Conservation (phyloP, 2,888 invertebrate genomes). For the Gerosis bhagava region DNA sequence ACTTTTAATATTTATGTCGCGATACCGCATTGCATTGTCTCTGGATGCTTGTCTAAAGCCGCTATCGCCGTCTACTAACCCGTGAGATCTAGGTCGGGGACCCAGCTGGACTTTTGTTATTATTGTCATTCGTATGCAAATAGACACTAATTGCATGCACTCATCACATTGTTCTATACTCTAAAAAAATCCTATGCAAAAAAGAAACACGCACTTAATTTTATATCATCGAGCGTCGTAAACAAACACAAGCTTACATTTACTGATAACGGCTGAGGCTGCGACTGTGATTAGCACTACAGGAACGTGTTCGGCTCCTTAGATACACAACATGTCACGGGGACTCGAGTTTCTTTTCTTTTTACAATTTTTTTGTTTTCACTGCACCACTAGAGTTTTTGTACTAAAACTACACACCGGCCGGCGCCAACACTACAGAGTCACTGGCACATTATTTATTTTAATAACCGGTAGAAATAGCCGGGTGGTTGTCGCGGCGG, state of each 20-base stretch:
- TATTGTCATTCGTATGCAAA: conserved; percentile 32
- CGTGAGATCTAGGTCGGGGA: conserved; percentile 79
- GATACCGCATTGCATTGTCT: conserved; percentile 67
- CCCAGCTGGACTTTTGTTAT: conserved; percentile 43
- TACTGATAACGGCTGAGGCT: conserved; percentile 74
- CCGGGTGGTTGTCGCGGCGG: conserved; percentile 48
- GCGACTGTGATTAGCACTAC: conserved; percentile 64
- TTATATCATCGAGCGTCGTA: conserved; percentile 29
- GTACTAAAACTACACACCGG: too few relatives aligned
- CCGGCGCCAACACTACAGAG: conserved; percentile 52
- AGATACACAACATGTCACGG: conserved; percentile 76
- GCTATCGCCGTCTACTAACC: conserved; percentile 39
- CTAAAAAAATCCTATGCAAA: too few relatives aligned
- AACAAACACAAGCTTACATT: conserved; percentile 74
- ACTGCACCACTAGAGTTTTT: conserved; percentile 60
- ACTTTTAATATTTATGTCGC: conserved; percentile 68
- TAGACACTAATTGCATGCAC: too few relatives aligned
- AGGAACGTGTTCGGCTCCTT: conserved; percentile 51
- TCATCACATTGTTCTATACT: too few relatives aligned
- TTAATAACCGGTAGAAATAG: too few relatives aligned
- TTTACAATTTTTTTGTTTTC: too few relatives aligned
- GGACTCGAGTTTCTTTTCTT: conserved; percentile 43
- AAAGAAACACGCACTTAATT: conserved; percentile 11
- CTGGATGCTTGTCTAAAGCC: conserved; percentile 51
- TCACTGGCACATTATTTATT: conserved; percentile 79